Conservation (phyloP, 2,113 vertebrate genomes). For the Callipepla squamata region DNA sequence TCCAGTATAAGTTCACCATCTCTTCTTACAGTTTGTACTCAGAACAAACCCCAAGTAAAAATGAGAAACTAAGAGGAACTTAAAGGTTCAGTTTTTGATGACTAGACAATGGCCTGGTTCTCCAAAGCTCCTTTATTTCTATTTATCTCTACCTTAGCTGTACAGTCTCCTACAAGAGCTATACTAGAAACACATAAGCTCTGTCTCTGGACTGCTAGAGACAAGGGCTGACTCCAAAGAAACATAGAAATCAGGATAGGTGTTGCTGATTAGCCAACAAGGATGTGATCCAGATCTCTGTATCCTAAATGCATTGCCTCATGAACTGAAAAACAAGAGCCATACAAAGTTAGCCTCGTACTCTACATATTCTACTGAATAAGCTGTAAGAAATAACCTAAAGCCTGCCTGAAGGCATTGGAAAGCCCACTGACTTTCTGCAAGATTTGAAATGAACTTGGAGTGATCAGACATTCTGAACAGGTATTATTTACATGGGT, state of each 20-base stretch:
- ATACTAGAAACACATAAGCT: neutral
- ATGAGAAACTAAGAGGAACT: neutral
- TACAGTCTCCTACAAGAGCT: neutral
- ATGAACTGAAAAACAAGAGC: neutral
- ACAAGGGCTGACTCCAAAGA: neutral
- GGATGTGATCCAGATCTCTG: neutral
- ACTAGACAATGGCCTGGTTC: neutral
- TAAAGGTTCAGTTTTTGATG: neutral
- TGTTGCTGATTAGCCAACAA: neutral
- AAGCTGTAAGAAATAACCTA: neutral
- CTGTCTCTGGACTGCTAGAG: neutral
- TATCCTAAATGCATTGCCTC: neutral
- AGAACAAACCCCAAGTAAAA: neutral
- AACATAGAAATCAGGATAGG: neutral
- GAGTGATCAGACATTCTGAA: neutral
- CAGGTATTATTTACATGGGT: neutral
- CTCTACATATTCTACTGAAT: neutral
- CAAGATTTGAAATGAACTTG: neutral
- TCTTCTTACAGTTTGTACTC: neutral
- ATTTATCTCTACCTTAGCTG: neutral
- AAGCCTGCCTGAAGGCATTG: neutral
- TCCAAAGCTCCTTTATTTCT: neutral
- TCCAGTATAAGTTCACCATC: neutral
- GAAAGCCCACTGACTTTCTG: neutral
- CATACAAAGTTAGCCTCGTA: neutral